Conservation (phyloP, 2,797 vertebrate genomes). For the Ptychadena robeensis region DNA sequence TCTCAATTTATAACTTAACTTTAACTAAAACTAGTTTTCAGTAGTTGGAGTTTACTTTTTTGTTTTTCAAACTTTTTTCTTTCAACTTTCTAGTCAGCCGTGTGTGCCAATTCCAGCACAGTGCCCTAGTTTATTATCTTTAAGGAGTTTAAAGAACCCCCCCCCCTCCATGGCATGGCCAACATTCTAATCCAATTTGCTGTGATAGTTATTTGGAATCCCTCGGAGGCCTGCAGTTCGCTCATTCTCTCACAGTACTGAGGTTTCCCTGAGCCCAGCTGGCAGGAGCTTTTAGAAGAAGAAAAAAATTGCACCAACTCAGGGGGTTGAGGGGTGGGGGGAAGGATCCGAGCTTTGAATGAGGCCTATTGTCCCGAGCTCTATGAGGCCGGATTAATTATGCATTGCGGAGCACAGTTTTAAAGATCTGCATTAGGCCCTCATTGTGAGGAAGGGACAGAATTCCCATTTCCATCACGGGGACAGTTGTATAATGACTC, state of each 20-base stretch:
- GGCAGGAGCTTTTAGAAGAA: conserved; percentile 89
- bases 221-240: conserved; percentile 72
- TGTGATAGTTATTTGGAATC: conserved; percentile 77
- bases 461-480: conserved; percentile 71
- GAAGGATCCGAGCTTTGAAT: conserved; percentile 86
- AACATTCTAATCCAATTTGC: conserved; percentile 83
- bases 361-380: conserved; percentile 90
- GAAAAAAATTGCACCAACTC: conserved; percentile 85
- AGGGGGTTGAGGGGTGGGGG: too few relatives aligned
- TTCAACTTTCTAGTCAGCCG: conserved; percentile 46
- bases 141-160: conserved; percentile 69
- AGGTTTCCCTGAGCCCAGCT: conserved; percentile 88
- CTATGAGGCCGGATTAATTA: conserved; percentile 95
- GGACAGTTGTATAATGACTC: conserved; percentile 75
- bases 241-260: conserved; percentile 81
- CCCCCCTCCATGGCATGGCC: conserved; percentile 69
- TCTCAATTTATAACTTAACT: too few relatives aligned
- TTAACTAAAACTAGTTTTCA: too few relatives aligned
- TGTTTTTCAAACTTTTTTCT: background rate
- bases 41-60: background rate
- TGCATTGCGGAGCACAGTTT: conserved; percentile 85
- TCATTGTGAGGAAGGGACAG: conserved; percentile 74
- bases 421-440: conserved; percentile 76
- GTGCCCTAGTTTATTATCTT: conserved; percentile 71
- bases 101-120: conserved; percentile 68